Evolutionary conservation across 2,888 invertebrate species (phyloP).

Genomic region (Perizoma affinitatum): DNA sequence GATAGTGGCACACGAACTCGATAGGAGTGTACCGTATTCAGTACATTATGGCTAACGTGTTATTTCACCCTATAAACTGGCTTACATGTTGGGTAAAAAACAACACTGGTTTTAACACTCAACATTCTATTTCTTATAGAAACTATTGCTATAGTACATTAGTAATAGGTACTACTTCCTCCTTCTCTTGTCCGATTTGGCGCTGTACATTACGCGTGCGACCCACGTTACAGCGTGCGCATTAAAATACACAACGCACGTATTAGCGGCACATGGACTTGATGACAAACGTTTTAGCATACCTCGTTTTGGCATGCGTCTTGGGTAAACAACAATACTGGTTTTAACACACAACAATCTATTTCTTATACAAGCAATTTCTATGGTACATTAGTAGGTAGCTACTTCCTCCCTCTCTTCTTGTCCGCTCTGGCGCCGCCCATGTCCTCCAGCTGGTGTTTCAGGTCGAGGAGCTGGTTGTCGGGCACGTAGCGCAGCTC

Average conservation of each 20-base stretch:
- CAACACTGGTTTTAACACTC: not conserved
- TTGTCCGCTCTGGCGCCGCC: conserved; percentile 79
- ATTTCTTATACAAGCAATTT: not conserved
- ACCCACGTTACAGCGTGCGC: no score
- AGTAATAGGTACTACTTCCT: conserved; percentile 41
- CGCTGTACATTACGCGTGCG: no score
- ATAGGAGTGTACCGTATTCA: no score
- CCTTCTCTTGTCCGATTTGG: conserved; percentile 63
- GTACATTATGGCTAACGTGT: no score
- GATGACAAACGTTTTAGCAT: no score
- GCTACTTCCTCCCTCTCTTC: conserved; percentile 55
- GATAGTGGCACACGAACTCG: no score
- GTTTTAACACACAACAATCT: not conserved
- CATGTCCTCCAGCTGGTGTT: conserved; percentile 89
- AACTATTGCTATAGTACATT: not conserved
- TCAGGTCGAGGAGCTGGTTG: conserved; percentile 89
- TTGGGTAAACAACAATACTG: not conserved
- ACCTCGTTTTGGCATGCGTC: no score
- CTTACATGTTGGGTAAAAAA: not conserved
- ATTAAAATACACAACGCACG: no score
- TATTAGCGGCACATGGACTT: no score
- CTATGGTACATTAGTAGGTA: not conserved
- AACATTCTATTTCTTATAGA: not conserved
- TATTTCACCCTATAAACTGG: no score
- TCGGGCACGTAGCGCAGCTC: conserved; percentile 92